These are phyloP conservation scores for Chelon labrosus DNA, from an alignment of 2,797 vertebrate genomes.

Conservation along the genomic window DNA sequence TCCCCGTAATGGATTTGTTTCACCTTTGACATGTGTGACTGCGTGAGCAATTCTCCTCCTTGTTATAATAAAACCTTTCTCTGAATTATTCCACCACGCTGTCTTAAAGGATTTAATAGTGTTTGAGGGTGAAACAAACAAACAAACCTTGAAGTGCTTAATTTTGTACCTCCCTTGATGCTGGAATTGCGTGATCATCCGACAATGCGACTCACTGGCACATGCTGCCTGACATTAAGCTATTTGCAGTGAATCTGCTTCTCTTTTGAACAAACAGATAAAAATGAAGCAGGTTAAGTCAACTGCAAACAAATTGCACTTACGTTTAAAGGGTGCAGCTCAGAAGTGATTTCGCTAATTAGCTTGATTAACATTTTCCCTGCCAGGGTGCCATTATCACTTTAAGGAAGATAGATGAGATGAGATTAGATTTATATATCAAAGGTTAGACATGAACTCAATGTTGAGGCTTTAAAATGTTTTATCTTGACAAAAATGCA, in stretches of 20 bases:
- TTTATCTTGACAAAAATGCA: not conserved
- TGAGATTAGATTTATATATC: constrained; percentile 43
- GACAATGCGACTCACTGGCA: constrained; percentile 22
- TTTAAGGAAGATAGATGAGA: constrained; percentile 40
- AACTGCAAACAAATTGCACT: constrained; percentile 23
- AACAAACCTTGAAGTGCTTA: constrained; percentile 5
- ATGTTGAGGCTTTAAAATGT: constrained; percentile 14
- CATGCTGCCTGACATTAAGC: constrained; percentile 20
- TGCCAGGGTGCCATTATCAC: constrained; percentile 46
- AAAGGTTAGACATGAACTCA: constrained; percentile 32
- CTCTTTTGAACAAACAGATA: constrained; percentile 40
- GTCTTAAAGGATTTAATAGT: constrained; percentile 29
- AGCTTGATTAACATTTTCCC: constrained; percentile 44
- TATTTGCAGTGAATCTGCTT: constrained; percentile 27
- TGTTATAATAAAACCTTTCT: constrained; percentile 7
- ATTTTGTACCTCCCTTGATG: not conserved
- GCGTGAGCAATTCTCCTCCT: constrained; percentile 17
- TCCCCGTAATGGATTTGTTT: constrained; percentile 45
- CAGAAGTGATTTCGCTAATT: constrained; percentile 59
- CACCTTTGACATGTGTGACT: constrained; percentile 37
- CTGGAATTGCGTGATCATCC: constrained; percentile 23
- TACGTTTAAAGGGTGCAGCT: constrained; percentile 27
- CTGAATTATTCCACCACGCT: constrained; percentile 8
- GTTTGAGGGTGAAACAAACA: not conserved
- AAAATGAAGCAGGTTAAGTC: constrained; percentile 32